Base-by-base conservation (phyloP, 2,888 invertebrate genomes). In the Schizotus pectinicornis region DNA sequence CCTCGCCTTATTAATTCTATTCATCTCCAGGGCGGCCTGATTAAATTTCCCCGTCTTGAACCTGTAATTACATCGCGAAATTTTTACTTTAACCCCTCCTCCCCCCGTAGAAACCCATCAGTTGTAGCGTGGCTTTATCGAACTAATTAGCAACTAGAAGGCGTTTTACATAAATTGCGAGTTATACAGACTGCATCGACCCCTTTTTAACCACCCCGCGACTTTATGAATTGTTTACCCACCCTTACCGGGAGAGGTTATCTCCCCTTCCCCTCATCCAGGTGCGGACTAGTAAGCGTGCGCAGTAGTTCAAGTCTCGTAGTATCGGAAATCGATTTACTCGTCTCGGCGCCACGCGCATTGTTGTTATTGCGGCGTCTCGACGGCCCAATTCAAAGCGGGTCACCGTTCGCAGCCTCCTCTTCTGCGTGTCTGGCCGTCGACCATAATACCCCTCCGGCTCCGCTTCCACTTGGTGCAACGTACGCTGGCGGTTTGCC, bases 241-340 rank as follows among this genome's bases (percentile, higher is more conserved):
- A 5, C 22, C 64, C 56, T 59, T 41, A 11, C 34, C 41, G 47
- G 43, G 41, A n/a, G n/a, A n/a, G n/a, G n/a, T n/a, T 42, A 51
- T 30, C 51, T 46, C 32, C 58, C 48, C 45, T 39, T 48, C 22
- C 22, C 22, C 2, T 52, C 47, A 47, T 41, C 54, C 50, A 43
- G 45, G 47, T 53, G 49, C 48, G 3, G 32, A 43, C 49, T 48
- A 49, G 62, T 57, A 55, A 59, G 64, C 67, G 51, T 61, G 64
- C 65, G 66, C 64, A 48, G 3, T 54, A n/a, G 13, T 54, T 49
- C 53, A 36, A 53, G 64, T 54, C 45, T 60, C 57, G 62, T 70
- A 69, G 65, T 69, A 69, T 65, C 58, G 69, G 49, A 68, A 68
- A 70, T 70, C 70, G 67, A 70, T 70, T 68, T 67, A 63, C 66